Evolutionary conservation across 2,113 vertebrate species (phyloP).

Genomic region (Dascyllus trimaculatus): DNA sequence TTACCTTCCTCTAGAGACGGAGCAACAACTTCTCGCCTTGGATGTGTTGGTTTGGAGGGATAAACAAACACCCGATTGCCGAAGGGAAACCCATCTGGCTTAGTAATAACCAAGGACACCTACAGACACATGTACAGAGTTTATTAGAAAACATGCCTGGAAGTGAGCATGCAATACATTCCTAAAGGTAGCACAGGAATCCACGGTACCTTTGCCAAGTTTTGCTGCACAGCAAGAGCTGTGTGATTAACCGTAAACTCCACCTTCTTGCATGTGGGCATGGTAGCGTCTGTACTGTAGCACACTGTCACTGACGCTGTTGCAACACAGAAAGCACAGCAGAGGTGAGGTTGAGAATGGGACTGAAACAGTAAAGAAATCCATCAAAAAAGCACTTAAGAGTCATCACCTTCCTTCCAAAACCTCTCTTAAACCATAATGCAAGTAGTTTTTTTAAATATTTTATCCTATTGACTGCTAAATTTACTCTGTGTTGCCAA

Average conservation of each 20-base stretch:
- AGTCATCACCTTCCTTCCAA: neutral
- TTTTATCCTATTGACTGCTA: no score
- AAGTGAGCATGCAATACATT: neutral
- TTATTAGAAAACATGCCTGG: neutral
- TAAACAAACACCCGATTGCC: slow-evolving; percentile 48
- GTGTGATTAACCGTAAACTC: slow-evolving; percentile 63
- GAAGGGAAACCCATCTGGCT: slow-evolving; percentile 59
- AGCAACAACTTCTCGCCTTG: neutral
- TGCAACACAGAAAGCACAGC: slow-evolving; percentile 44
- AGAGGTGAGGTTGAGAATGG: neutral
- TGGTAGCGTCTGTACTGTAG: slow-evolving; percentile 22
- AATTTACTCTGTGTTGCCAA: no score
- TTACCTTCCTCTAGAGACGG: slow-evolving; percentile 76
- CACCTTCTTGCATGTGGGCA: slow-evolving; percentile 70
- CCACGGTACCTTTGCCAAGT: slow-evolving; percentile 59
- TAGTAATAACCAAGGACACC: slow-evolving; percentile 67
- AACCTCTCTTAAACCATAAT: slow-evolving; percentile 1
- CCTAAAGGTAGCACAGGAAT: neutral
- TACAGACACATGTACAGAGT: slow-evolving; percentile 36
- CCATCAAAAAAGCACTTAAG: no score
- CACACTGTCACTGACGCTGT: slow-evolving; percentile 70
- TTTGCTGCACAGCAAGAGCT: slow-evolving; percentile 12
- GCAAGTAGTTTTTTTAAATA: neutral
- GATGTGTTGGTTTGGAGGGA: neutral
- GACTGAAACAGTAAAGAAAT: neutral